A percentile compares a stretch with the other conserved stretches of the same genome.
Evolutionary conservation across 2,113 vertebrate species (phyloP).

Genomic region (Chiloscyllium plagiosum): DNA sequence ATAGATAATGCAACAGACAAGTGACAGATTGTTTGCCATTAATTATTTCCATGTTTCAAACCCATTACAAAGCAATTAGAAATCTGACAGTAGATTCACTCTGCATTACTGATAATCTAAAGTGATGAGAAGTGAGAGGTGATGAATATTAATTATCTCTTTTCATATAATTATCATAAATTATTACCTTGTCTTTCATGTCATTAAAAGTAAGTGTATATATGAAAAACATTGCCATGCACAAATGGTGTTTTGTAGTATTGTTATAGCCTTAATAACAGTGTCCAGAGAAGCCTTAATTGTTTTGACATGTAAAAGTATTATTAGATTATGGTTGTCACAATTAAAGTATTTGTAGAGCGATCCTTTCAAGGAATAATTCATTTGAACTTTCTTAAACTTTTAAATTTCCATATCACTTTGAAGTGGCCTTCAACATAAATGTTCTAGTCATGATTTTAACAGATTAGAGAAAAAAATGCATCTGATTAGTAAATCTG

Average conservation of each 20-base stretch:
- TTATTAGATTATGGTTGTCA: background rate
- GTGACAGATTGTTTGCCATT: slow-evolving; percentile 85
- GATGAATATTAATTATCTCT: slow-evolving; percentile 80
- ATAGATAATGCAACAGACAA: slow-evolving; percentile 81
- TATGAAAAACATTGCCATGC: slow-evolving; percentile 47
- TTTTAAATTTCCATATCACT: background rate
- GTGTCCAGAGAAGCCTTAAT: slow-evolving; percentile 5
- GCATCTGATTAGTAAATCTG: background rate
- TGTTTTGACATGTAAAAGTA: slow-evolving; percentile 30
- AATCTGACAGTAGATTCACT: slow-evolving; percentile 77
- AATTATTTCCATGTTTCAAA: slow-evolving; percentile 76
- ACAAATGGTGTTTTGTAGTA: slow-evolving; percentile 28
- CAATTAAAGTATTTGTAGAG: background rate
- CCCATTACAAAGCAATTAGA: slow-evolving; percentile 85
- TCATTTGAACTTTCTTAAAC: slow-evolving; percentile 11
- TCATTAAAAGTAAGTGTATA: slow-evolving; percentile 58
- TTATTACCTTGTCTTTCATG: slow-evolving; percentile 70
- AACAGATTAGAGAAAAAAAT: background rate
- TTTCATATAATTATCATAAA: slow-evolving; percentile 83
- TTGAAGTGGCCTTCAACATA: background rate
- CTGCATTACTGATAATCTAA: slow-evolving; percentile 78
- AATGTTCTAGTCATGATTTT: background rate
- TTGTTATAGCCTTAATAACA: slow-evolving; percentile 31
- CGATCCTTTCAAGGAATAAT: background rate
- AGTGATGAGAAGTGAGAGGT: slow-evolving; percentile 76